Evolutionary conservation across 2,797 vertebrate genomes (phyloP).

Genomic region (Pristis pectinata): DNA sequence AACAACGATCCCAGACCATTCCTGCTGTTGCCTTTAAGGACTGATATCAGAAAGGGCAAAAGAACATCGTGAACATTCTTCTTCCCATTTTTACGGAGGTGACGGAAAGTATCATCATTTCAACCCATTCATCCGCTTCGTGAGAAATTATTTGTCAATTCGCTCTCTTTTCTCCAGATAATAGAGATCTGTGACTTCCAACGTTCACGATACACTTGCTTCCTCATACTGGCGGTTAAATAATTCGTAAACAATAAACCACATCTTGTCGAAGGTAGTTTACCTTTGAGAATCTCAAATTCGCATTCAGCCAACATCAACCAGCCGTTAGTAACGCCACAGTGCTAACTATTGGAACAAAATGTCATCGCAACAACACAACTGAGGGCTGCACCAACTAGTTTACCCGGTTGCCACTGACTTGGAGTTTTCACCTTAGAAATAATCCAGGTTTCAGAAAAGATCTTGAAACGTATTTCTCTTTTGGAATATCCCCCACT

Average conservation of each 20-base stretch:
- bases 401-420: neutral
- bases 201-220: neutral
- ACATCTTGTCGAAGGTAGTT: neutral
- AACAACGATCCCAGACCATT: too few species aligned
- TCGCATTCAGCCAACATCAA: neutral
- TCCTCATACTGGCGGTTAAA: neutral
- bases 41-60: neutral
- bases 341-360: neutral
- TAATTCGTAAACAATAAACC: neutral
- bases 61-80: neutral
- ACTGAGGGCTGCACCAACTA: neutral
- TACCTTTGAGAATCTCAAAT: neutral
- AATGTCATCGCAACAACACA: neutral
- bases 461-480: too few species aligned
- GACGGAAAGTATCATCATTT: too few species aligned
- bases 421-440: neutral
- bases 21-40: too few species aligned
- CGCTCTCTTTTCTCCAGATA: neutral
- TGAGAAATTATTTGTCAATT: too few species aligned
- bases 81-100: neutral
- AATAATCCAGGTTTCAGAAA: too few species aligned
- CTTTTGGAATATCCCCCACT: too few species aligned
- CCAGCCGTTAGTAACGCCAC: neutral
- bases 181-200: neutral
- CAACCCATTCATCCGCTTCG: too few species aligned